Evolutionary conservation across 2,113 vertebrate genomes (phyloP).

Genomic region (Burhinus oedicnemus): DNA sequence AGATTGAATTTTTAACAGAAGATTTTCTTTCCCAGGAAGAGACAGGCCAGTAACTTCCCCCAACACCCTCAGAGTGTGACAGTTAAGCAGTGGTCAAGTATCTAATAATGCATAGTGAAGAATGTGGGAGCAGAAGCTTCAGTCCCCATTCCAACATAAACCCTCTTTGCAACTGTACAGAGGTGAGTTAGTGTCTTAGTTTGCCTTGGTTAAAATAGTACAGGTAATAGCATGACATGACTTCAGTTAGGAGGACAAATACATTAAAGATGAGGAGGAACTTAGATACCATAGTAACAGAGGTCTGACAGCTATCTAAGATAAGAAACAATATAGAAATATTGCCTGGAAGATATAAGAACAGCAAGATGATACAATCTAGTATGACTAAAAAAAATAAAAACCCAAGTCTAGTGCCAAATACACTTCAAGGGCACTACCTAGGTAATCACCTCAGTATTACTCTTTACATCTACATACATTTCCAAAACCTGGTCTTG

Average conservation of each 20-base stretch:
- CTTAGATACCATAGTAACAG: neutral
- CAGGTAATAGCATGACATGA: neutral
- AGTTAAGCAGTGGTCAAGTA: neutral
- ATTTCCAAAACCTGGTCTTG: neutral
- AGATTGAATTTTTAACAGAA: neutral
- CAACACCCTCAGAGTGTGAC: accelerated
- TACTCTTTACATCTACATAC: neutral
- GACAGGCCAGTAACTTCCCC: neutral
- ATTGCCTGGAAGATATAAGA: neutral
- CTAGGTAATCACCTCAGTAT: neutral
- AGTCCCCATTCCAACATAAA: neutral
- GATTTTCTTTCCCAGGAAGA: neutral
- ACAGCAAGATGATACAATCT: neutral
- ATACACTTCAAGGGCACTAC: neutral
- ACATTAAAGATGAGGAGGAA: neutral
- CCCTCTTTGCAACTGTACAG: accelerated
- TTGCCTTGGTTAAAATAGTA: neutral
- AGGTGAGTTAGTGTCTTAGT: neutral
- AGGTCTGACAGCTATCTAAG: neutral
- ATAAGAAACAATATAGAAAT: neutral
- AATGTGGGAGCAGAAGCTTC: neutral
- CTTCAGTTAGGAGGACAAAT: neutral
- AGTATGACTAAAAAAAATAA: neutral
- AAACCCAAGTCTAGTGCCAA: neutral
- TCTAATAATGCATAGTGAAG: neutral